These are phyloP conservation scores for Lepidochrysops patricia DNA, from an alignment of 2,888 invertebrate genomes.

Conservation along the genomic window DNA sequence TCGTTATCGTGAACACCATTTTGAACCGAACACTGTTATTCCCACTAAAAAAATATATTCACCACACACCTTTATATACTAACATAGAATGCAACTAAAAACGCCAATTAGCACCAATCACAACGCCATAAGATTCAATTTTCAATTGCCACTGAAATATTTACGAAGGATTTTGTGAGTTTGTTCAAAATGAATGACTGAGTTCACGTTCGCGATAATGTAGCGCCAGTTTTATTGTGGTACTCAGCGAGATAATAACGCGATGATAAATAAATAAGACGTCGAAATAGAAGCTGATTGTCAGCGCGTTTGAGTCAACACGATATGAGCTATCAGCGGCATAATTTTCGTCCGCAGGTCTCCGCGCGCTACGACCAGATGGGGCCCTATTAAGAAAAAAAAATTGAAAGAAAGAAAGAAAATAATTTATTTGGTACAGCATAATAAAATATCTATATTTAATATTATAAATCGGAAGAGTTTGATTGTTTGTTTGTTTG, in stretches of 20 bases:
- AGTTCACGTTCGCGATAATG: constrained; percentile 15
- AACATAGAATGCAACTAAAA: neutral
- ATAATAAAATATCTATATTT: too few relatives aligned
- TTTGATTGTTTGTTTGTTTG: too few relatives aligned
- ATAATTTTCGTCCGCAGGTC: neutral
- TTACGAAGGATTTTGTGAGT: constrained; percentile 16
- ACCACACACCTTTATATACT: neutral
- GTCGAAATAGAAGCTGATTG: constrained; percentile 21
- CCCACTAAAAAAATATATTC: neutral
- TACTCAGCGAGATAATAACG: constrained; percentile 17
- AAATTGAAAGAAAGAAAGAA: too few relatives aligned
- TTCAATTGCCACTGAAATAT: constrained; percentile 13
- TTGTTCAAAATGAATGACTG: constrained; percentile 17
- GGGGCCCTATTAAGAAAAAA: too few relatives aligned
- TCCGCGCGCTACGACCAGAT: too few relatives aligned
- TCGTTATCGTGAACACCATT: constrained; percentile 40
- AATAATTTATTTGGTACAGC: too few relatives aligned
- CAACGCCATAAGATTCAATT: constrained; percentile 13
- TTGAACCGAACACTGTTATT: constrained; percentile 15
- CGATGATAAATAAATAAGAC: constrained; percentile 21
- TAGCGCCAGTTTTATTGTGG: constrained; percentile 15
- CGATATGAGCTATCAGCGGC: constrained; percentile 15
- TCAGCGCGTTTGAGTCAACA: constrained; percentile 24
- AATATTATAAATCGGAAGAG: too few relatives aligned
- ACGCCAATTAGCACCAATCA: neutral